Conservation (phyloP, 2,113 vertebrate genomes). For the Orthonyx spaldingii region DNA sequence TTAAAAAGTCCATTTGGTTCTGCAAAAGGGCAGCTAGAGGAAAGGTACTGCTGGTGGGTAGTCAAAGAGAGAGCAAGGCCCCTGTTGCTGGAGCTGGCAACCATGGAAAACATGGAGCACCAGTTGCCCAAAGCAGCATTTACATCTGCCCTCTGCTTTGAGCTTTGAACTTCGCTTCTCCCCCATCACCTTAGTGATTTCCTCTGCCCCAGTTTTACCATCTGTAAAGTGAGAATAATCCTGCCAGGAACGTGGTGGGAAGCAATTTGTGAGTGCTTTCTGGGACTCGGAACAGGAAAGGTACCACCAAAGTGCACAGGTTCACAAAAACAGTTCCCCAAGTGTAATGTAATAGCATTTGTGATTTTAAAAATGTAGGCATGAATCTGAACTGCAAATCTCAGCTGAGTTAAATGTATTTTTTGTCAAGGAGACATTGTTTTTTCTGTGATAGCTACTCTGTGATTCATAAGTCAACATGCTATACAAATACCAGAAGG, state of each 20-base stretch:
- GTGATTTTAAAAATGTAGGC: slow-evolving; percentile 20
- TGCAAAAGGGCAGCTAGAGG: not conserved
- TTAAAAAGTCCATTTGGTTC: not conserved
- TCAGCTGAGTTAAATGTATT: slow-evolving; percentile 27
- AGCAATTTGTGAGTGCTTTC: not conserved
- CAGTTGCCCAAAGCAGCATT: not conserved
- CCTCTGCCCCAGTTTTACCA: not conserved
- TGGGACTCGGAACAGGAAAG: not conserved
- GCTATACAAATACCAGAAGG: slow-evolving; percentile 58
- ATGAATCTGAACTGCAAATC: slow-evolving; percentile 36
- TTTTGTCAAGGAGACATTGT: slow-evolving; percentile 27
- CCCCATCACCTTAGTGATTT: not conserved
- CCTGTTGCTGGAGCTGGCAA: not conserved
- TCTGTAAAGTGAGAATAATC: not conserved
- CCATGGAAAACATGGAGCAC: not conserved
- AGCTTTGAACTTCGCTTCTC: not conserved
- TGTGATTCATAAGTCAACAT: slow-evolving; percentile 63
- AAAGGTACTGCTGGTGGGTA: not conserved
- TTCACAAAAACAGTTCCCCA: not conserved
- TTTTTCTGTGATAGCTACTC: slow-evolving; percentile 38
- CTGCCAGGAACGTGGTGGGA: not conserved
- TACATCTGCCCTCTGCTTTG: not conserved
- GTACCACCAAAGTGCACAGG: not conserved
- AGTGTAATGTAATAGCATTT: not conserved
- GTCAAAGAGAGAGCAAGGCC: not conserved